Percentiles rank a stretch among this genome's conserved stretches.
These are phyloP conservation scores for Dinocampus coccinellae DNA, from an alignment of 2,888 invertebrate genomes.

Conservation along the genomic window DNA sequence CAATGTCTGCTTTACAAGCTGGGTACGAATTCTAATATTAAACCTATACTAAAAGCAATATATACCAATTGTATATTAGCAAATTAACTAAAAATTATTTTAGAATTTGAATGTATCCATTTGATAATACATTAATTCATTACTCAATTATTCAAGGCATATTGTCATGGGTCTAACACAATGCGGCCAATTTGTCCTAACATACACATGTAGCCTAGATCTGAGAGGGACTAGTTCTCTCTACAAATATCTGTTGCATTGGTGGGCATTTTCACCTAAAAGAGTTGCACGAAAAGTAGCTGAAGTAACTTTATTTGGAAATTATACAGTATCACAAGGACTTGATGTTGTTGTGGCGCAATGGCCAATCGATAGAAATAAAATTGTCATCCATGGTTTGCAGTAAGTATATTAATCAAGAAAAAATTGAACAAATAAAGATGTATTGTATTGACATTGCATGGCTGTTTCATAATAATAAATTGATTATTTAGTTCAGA, in stretches of 20 bases:
- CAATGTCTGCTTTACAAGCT: slow-evolving; percentile 66
- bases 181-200: slow-evolving; percentile 92
- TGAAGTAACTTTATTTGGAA: slow-evolving; percentile 75
- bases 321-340: slow-evolving; percentile 69
- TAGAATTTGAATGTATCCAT: neutral
- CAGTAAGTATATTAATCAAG: slow-evolving; percentile 71
- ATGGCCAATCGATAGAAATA: slow-evolving; percentile 78
- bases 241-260: slow-evolving; percentile 77
- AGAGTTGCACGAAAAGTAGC: slow-evolving; percentile 72
- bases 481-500: slow-evolving; percentile 54
- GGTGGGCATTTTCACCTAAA: slow-evolving; percentile 76
- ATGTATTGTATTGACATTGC: neutral
- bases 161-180: slow-evolving; percentile 96
- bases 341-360: slow-evolving; percentile 79
- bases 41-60: neutral
- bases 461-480: too few species aligned
- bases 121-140: slow-evolving; percentile 10
- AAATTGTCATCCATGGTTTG: slow-evolving; percentile 78
- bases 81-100: neutral
- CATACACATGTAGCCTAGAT: slow-evolving; percentile 80
- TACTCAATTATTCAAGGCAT: slow-evolving; percentile 74
- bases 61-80: neutral
- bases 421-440: neutral
- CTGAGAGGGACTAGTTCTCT: slow-evolving; percentile 71
- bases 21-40: slow-evolving; percentile 53